Evolutionary conservation across 2,113 vertebrate species (phyloP).

Genomic region (Pipa parva): DNA sequence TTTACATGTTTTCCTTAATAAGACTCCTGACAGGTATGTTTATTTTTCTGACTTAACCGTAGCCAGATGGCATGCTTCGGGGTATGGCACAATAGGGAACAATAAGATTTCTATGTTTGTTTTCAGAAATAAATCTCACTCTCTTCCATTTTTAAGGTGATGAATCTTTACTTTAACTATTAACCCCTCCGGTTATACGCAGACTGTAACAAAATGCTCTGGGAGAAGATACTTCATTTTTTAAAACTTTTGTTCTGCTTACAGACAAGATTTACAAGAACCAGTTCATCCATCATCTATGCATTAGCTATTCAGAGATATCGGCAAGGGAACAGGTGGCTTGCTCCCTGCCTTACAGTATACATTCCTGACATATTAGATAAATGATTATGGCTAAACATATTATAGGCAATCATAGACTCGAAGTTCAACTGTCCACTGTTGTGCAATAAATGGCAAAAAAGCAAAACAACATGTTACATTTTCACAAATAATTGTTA

Average conservation of each 20-base stretch:
- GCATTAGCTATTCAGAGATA: background rate
- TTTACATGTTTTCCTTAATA: constrained; percentile 2
- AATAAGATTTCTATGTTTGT: constrained; percentile 24
- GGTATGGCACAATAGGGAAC: constrained; percentile 24
- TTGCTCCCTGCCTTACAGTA: constrained; percentile 13
- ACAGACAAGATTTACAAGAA: constrained; percentile 13
- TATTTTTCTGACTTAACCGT: constrained; percentile 8
- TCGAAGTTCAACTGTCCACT: no score
- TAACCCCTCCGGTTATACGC: background rate
- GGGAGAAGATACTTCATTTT: background rate
- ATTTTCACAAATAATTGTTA: no score
- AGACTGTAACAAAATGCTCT: background rate
- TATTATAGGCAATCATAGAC: no score
- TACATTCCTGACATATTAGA: constrained; percentile 19
- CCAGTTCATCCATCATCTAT: constrained; percentile 17
- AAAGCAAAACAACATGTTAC: no score
- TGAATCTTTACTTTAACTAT: constrained; percentile 8
- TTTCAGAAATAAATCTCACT: constrained; percentile 12
- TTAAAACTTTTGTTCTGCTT: background rate
- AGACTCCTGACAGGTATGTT: constrained; percentile 28
- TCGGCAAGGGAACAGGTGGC: constrained; percentile 15
- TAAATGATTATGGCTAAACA: no score
- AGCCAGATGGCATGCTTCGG: constrained; percentile 36
- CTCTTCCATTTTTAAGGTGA: background rate
- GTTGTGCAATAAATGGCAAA: no score